phyloP scores from a whole-genome alignment of 2,113 vertebrate species.

The Myocastor coypus region DNA sequence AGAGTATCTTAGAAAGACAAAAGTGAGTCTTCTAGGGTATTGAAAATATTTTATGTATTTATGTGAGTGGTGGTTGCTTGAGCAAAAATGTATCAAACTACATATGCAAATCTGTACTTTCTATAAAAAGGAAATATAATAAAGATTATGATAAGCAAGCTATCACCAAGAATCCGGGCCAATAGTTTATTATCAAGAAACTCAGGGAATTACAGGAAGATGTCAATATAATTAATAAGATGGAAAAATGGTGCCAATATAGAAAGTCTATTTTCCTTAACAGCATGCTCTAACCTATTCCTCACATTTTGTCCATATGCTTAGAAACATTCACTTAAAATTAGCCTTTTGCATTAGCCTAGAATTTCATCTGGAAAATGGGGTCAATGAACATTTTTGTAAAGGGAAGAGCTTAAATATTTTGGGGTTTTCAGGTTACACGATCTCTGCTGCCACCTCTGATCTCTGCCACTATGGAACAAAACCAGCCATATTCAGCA shows the following conservation, averaged over 20 bases:
- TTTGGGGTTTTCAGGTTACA: background rate
- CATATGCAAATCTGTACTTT: slow-evolving; percentile 16
- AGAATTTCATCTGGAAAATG: background rate
- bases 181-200: slow-evolving; percentile 14
- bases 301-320: background rate
- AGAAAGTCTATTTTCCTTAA: slow-evolving; percentile 34
- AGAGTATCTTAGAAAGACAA: background rate
- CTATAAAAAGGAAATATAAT: background rate
- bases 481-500: slow-evolving; percentile 17
- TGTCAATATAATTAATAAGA: background rate
- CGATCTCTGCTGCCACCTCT: background rate
- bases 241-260: background rate
- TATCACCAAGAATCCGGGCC: background rate
- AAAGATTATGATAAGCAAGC: background rate
- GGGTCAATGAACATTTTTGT: background rate
- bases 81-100: background rate
- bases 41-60: slow-evolving; percentile 43
- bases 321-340: slow-evolving; percentile 49
- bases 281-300: slow-evolving; percentile 6
- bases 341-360: background rate
- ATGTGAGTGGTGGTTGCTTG: background rate
- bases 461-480: background rate
- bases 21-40: background rate
- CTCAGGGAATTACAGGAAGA: slow-evolving; percentile 19
- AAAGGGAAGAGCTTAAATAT: background rate